A percentile compares a stretch with the other conserved stretches of the same genome.
Evolutionary conservation across 2,797 vertebrate species (phyloP).

Genomic region (Micrastur ruficollis): DNA sequence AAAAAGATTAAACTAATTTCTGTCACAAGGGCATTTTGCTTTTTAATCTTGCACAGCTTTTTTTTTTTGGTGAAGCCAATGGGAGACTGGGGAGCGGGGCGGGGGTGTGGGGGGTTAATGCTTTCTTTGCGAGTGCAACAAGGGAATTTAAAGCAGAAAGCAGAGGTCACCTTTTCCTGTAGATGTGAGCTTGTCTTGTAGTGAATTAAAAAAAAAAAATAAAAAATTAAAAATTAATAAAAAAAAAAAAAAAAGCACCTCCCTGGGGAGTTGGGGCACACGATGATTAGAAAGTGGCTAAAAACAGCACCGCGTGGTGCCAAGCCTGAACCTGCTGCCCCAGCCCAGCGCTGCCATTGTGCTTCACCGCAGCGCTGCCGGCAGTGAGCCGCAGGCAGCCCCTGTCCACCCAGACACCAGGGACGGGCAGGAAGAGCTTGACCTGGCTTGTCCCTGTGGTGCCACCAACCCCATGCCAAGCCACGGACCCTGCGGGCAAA

Average conservation of each 20-base stretch:
- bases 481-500: background rate
- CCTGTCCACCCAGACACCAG: background rate
- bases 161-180: slow-evolving; percentile 20
- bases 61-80: background rate
- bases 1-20: slow-evolving; percentile 53
- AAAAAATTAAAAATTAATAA: background rate
- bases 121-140: background rate
- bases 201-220: background rate
- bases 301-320: background rate
- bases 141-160: slow-evolving; percentile 40
- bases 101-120: background rate
- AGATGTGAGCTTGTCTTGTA: background rate
- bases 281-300: background rate
- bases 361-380: background rate
- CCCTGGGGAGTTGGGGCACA: background rate
- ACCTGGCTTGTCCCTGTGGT: background rate
- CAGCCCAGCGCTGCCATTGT: background rate
- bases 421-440: background rate
- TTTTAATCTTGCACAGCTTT: slow-evolving; percentile 15
- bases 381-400: background rate
- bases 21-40: slow-evolving; percentile 48
- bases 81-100: background rate
- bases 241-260: background rate
- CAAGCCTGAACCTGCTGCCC: background rate
- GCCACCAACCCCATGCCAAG: background rate